Conservation (phyloP, 2,797 vertebrate genomes). For the Hapalemur alaotrensis region DNA sequence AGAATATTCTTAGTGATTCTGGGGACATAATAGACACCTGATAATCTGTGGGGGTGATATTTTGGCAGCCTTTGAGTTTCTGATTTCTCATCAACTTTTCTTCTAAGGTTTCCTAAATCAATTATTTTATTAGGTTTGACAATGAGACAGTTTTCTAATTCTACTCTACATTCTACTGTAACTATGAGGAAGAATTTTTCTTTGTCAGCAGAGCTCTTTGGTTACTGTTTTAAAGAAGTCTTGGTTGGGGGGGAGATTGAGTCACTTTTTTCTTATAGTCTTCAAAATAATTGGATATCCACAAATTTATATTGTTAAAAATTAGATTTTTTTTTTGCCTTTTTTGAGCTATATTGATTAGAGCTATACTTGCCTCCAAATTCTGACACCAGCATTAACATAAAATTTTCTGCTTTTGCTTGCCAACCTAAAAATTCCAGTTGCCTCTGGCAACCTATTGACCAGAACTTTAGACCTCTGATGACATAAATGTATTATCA, state of each 20-base stretch:
- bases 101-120: background rate
- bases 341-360: conserved; percentile 20
- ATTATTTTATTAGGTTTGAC: conserved; percentile 31
- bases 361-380: background rate
- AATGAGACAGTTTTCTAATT: background rate
- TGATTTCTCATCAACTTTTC: conserved; percentile 35
- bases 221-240: background rate
- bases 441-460: conserved; percentile 28
- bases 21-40: background rate
- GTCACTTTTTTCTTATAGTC: background rate
- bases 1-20: background rate
- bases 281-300: conserved; percentile 43
- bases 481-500: conserved; percentile 20
- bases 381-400: conserved; percentile 26
- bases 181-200: conserved; percentile 31
- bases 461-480: conserved; percentile 53
- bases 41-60: background rate
- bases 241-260: background rate
- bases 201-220: background rate
- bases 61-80: conserved; percentile 27
- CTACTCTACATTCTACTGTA: background rate
- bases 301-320: background rate
- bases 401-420: conserved; percentile 34
- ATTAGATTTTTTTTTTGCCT: background rate
- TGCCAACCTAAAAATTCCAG: conserved; percentile 36